Evolutionary conservation across 1,140 invertebrate species (phyloP), one percentile per base, ranked within the genome.

Genomic region (Penaeus japonicus): DNA sequence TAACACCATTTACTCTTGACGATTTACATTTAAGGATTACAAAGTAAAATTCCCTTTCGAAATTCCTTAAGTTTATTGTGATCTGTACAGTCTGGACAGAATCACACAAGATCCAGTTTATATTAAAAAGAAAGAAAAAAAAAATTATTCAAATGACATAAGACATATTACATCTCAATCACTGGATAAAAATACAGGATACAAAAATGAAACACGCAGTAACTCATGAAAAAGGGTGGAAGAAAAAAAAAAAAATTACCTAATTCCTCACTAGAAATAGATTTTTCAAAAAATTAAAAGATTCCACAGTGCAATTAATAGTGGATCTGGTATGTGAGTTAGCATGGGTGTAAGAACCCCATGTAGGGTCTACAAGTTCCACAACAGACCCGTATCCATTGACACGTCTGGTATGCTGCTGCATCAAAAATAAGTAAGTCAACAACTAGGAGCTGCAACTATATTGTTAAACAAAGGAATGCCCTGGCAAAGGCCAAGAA

Each of bases 11-110:
- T 47, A 47, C 47, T 47, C 47, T 47, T 47, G 47, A 47, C 47
- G 15, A 47, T 47, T 47, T 47, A 47, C 47, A 47, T 10, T 47
- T 47, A 47, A 47, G 47, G 47, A 47, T 47, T 47, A 47, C 47
- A 47, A 47, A 47, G 47, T 47, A 47, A 47, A 47, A 47, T 47
- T 79, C 85, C 59, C 65, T 87, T 32, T 87, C 79, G 77, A 87
- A 87, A 87, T 57, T 87, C 79, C 85, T 87, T 87, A 87, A 87
- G 54, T 80, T 87, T 87, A 87, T 87, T 87, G 85, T 87, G 85
- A 87, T 87, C 85, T 86, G 84, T 86, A 86, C 84, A 86, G 65
- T 86, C 84, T 65, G 57, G 65, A 87, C 85, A 87, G 62, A 86
- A 59, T 79, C 85, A 87, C 85, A 65, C 39, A 81, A 80, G 85